Percentiles rank a stretch among this genome's conserved stretches.
Conservation (phyloP, 2,888 invertebrate species). For the Andrena fulva region DNA sequence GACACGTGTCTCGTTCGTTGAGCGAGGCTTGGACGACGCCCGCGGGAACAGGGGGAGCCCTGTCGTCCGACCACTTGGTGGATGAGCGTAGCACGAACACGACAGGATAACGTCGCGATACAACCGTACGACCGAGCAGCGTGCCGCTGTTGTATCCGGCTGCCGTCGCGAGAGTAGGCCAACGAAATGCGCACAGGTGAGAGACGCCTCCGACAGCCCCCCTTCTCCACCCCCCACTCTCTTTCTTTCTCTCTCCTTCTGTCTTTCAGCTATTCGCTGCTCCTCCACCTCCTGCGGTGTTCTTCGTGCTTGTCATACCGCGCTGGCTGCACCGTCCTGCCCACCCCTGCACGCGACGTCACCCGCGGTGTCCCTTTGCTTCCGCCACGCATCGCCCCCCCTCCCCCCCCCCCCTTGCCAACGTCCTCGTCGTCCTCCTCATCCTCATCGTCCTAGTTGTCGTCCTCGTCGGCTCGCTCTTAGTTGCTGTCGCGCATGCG, state of each 20-base stretch:
- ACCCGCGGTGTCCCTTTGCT: constrained; percentile 24
- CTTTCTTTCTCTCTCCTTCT: constrained; percentile 1
- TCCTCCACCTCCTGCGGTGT: constrained; percentile 28
- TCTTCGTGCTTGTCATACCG: constrained; percentile 43
- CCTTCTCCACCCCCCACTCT: constrained; percentile 41
- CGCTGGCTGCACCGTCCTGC: constrained; percentile 34
- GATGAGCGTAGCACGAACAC: not conserved
- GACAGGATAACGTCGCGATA: constrained; percentile 29
- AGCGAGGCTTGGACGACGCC: not conserved
- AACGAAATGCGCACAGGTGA: constrained; percentile 80
- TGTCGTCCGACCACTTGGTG: no score
- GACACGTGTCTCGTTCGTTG: constrained; percentile 6
- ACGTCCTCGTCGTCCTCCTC: constrained; percentile 27
- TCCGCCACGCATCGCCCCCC: constrained; percentile 25
- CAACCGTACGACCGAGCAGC: constrained; percentile 38
- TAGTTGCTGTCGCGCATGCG: constrained; percentile 58
- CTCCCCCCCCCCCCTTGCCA: no score
- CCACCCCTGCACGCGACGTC: constrained; percentile 22
- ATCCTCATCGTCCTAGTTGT: constrained; percentile 2
- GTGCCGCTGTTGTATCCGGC: constrained; percentile 67
- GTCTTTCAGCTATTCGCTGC: not conserved
- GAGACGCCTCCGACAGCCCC: constrained; percentile 65
- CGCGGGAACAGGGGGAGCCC: no score
- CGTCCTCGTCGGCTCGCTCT: not conserved
- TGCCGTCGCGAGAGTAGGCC: constrained; percentile 75